Conservation (phyloP, 1,140 invertebrate genomes). For the Drosophila ohnishii region DNA sequence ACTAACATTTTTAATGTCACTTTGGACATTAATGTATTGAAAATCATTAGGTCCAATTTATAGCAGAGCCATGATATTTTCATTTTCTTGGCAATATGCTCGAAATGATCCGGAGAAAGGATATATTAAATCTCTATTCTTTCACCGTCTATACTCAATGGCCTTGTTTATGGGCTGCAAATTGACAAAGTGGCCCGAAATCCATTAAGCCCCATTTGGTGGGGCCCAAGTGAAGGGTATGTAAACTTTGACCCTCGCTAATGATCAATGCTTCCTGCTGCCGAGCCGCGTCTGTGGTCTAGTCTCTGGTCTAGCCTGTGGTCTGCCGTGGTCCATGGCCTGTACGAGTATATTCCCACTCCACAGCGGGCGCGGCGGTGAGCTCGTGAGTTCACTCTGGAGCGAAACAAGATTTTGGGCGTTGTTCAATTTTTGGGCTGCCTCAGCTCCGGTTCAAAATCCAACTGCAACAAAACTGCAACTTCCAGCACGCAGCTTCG, state of each 20-base stretch:
- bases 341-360: constrained; percentile 22
- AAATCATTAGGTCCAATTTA: neutral
- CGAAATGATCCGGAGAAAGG: neutral
- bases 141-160: neutral
- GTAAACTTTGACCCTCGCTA: constrained; percentile 38
- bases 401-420: constrained; percentile 79
- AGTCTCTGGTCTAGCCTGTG: constrained; percentile 28
- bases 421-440: constrained; percentile 76
- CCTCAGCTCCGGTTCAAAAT: constrained; percentile 51
- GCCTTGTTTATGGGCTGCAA: constrained; percentile 9
- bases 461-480: constrained; percentile 29
- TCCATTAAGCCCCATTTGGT: constrained; percentile 11
- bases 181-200: constrained; percentile 5
- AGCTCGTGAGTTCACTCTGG: constrained; percentile 74
- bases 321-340: constrained; percentile 13
- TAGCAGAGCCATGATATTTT: neutral
- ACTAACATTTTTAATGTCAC: neutral
- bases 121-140: neutral
- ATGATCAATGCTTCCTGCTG: constrained; percentile 33
- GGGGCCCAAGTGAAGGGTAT: constrained; percentile 35
- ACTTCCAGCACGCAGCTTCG: constrained; percentile 70
- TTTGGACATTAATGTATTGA: neutral
- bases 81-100: neutral
- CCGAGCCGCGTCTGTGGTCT: constrained; percentile 23
- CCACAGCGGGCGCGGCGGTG: constrained; percentile 40